Base-by-base conservation (phyloP, 1,140 invertebrate species). In the Schlechtendalia chinensis region DNA sequence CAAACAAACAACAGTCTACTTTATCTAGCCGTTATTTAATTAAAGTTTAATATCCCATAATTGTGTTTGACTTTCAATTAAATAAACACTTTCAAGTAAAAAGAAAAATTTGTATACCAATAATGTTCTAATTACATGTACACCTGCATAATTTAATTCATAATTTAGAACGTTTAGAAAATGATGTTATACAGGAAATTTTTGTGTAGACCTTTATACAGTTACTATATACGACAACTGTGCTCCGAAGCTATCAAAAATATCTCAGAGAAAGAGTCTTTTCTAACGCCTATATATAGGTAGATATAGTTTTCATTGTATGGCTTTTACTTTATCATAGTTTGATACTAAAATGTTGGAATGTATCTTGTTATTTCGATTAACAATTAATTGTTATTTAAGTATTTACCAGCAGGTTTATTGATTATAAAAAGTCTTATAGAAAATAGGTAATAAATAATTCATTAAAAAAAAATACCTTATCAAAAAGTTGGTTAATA, bases 181-280 rank as follows among this genome's bases (percentile, higher is more conserved):
- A 79, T 79, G 75, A 22, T 79, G 39, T 32, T 79, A 39, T 61
- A 5, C 17, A 79, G 39, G 12, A 79, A 63, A 63, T 61, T 59
- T 1, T 17, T 63, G 11, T 63, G 19, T 10, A 79, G 17, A 50
- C 24, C 75, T 19, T 47, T 79, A 11, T 61, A 59, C 22, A 63
- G 27, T 19, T 53, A 22, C 45, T 59, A 58, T 63, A 27, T 63
- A 19, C 75, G 39, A 50, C 22, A 58, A 22, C n/a, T 79, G 17
- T 45, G 22, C 17, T 79, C 75, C 10, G 39, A 79, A 79, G 58
- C 39, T 3, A 50, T 79, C 8, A 79, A 63, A 27, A 29, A 50
- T 19, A 50, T 29, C 19, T 24, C 22, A 17, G 59, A 79, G 17
- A 63, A 61, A 8, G 16, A 58, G 24, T 10, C 8, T 24, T 63